These are phyloP conservation scores for Beaufortia kweichowensis DNA, from an alignment of 2,113 vertebrate species.

Conservation along the genomic window DNA sequence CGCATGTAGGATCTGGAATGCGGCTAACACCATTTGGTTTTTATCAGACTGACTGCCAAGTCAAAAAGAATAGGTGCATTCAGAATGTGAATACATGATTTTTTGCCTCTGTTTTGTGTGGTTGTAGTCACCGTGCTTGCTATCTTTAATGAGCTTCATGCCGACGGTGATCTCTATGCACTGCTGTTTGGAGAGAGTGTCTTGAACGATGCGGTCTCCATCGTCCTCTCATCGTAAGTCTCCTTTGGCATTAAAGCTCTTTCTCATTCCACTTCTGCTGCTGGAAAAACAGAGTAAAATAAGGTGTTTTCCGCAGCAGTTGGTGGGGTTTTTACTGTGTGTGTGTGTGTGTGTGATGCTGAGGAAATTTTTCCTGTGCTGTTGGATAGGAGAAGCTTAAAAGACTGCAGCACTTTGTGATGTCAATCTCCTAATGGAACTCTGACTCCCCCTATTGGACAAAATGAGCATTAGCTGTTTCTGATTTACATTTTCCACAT, in stretches of 20 bases:
- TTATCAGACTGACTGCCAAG: neutral
- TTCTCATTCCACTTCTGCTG: neutral
- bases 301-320: neutral
- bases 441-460: slow-evolving; percentile 32
- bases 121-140: slow-evolving; percentile 90
- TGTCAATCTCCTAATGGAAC: neutral
- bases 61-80: neutral
- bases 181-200: slow-evolving; percentile 98
- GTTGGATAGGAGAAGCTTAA: neutral
- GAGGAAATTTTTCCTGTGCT: slow-evolving; percentile 19
- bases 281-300: neutral
- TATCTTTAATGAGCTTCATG: slow-evolving; percentile 96
- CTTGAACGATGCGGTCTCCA: slow-evolving; percentile 95
- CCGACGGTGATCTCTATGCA: slow-evolving; percentile 96
- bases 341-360: neutral
- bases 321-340: neutral
- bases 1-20: too few species aligned
- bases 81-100: slow-evolving; percentile 32
- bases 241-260: neutral
- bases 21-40: too few species aligned
- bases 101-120: slow-evolving; percentile 27
- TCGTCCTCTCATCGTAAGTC: slow-evolving; percentile 80
- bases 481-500: too few species aligned
- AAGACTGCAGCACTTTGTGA: neutral
- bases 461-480: neutral